Evolutionary conservation across 2,113 vertebrate species (phyloP), one percentile per base, ranked within the genome.

Genomic region (Dromaius novaehollandiae): DNA sequence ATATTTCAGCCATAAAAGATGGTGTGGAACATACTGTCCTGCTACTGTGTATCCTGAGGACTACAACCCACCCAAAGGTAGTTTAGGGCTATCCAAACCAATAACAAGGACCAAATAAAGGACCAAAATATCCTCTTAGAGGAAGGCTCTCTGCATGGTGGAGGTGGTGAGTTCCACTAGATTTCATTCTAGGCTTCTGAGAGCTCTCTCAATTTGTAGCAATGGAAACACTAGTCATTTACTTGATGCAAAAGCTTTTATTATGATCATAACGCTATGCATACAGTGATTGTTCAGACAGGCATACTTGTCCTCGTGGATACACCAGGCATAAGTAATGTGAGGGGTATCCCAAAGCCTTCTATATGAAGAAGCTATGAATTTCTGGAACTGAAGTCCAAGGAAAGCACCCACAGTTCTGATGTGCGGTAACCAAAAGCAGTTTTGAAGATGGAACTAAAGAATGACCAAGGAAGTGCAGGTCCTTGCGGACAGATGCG

Each of bases 361-460:
- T 30, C 36, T 80, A 1, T 8, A n/a, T 3, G 26, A 86, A 92
- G 90, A 81, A 92, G 71, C 60, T 89, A 71, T 73, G 64, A 85
- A 86, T 89, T 88, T 88, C 74, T 42, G 50, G 68, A 89, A 83
- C n/a, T 89, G 73, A 94, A 90, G 89, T 88, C 55, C 42, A 77
- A 69, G 44, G 69, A 46, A 28, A 90, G 25, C 61, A 73, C 82
- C 94, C 25, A 40, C 11, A 21, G 69, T 65, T 75, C 50, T 40
- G 73, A 80, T 68, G 51, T 25, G 40, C 3, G 2, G 60, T 64
- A 92, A 83, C 24, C 15, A 78, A 90, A 86, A 94, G 63, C 44
- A 96, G 48, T 42, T 90, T 40, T 60, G 56, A 78, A 95, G 64
- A 84, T 9, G 6, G 28, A 70, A 40, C 82, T 84, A n/a, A 82